Percentiles rank a stretch among this genome's conserved stretches.
These are phyloP conservation scores for Poeciliopsis prolifica DNA, from an alignment of 2,113 vertebrate species.

Conservation along the genomic window DNA sequence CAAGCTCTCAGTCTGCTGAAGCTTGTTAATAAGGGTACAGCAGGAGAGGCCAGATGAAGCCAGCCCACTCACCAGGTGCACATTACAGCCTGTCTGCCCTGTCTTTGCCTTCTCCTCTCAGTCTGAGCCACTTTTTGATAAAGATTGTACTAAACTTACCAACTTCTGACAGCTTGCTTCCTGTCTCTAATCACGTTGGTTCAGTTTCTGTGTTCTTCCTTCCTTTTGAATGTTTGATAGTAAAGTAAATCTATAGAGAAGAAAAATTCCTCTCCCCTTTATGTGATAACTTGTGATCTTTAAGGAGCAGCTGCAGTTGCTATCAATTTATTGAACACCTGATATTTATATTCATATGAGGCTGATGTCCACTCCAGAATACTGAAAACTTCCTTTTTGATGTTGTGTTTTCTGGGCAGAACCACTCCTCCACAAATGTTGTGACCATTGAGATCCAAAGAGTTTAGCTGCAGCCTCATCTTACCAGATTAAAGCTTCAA, in stretches of 20 bases:
- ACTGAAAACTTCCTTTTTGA: background rate
- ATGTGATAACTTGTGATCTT: no score
- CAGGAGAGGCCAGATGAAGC: slow-evolving; percentile 49
- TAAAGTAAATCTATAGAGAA: background rate
- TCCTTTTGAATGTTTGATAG: background rate
- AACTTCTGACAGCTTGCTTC: slow-evolving; percentile 13
- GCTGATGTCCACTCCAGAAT: no score
- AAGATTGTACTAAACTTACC: background rate
- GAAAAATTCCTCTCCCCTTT: background rate
- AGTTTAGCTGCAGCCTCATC: background rate
- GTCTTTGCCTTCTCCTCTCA: slow-evolving; percentile 21
- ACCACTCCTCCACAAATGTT: background rate
- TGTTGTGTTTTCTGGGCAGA: background rate
- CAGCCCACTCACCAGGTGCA: slow-evolving; percentile 59
- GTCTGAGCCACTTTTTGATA: slow-evolving; percentile 6
- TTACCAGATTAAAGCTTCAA: background rate
- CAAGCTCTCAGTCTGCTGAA: slow-evolving; percentile 40
- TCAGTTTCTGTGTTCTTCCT: background rate
- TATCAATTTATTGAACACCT: no score
- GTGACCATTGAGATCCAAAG: background rate
- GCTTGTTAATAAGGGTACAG: slow-evolving; percentile 58
- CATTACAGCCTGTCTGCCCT: slow-evolving; percentile 19
- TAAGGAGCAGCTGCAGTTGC: no score
- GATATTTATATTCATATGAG: no score
- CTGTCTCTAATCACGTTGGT: background rate